Base-by-base conservation (phyloP, 2,113 vertebrate species). In the Butorides virescens region DNA sequence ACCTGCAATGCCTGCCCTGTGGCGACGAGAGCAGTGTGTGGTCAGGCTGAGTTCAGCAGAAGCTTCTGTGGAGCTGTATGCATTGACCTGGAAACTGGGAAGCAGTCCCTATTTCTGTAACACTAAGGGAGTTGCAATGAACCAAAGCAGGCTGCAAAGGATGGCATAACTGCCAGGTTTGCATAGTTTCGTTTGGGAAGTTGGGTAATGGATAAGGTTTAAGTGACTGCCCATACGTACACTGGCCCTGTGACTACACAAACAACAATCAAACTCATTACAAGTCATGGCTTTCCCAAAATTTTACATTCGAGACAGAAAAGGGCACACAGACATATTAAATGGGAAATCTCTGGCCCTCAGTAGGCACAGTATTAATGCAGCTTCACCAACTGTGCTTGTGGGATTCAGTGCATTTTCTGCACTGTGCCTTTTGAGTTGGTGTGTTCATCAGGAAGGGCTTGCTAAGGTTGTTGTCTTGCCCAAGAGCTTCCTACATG, bases 141-240 rank as follows among this genome's bases (percentile, higher is more conserved):
- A 4, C 25, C 39, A 16, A 49, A 49, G 23, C n/a, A 49, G 46
- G 26, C 65, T 52, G 55, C 47, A 47, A 15, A 46, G 68, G 59
- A 16, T 12, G 8, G 4, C 0, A 0, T 4, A 34, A 5, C 32
- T 72, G 37, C 25, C 2, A 15, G 16, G 36, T 59, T 34, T 63
- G 47, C 76, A 23, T 18, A 15, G 56, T 7, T 59, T 42, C 63
- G 14, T 5, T 15, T 44, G 46, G 47, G 34, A 79, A 32, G 2
- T 30, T 22, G 15, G 13, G 22, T 4, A 32, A 10, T 7, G 37
- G 44, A 7, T 16, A 37, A n/a, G 37, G 32, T 12, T 65, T 15
- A 8, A 46, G 49, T 15, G 46, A n/a, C 22, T 77, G 47, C n/a
- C 42, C 11, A 0, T 6, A 3, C 2, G 0, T 30, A 53, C 13